These are phyloP conservation scores for Mustelus asterias DNA, from an alignment of 2,113 vertebrate genomes.

Conservation along the genomic window DNA sequence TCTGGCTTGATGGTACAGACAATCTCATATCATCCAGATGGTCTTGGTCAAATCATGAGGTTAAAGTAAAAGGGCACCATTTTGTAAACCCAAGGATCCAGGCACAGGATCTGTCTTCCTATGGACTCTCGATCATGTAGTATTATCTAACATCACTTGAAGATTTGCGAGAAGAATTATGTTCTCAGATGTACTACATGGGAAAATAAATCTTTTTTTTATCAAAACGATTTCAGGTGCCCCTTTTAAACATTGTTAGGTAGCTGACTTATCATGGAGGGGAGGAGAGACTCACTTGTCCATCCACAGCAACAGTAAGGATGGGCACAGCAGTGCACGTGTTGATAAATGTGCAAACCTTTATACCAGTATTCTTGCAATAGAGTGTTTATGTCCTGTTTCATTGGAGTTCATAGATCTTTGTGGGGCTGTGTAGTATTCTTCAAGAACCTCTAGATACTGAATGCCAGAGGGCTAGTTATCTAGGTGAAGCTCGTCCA, in stretches of 20 bases:
- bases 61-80: not conserved
- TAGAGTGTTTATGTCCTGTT: not conserved
- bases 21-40: not conserved
- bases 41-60: not conserved
- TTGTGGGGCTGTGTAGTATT: not conserved
- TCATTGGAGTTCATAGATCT: not conserved
- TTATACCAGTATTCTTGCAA: not conserved
- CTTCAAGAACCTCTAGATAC: not conserved
- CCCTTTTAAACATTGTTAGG: not conserved
- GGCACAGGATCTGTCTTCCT: not conserved
- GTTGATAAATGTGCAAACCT: not conserved
- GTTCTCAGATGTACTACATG: not conserved
- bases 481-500: not conserved
- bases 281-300: not conserved
- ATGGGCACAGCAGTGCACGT: not conserved
- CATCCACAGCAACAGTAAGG: not conserved
- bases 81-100: not conserved
- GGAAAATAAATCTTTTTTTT: constrained; percentile 21
- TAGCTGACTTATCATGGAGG: not conserved
- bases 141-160: not conserved
- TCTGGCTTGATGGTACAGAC: constrained; percentile 48
- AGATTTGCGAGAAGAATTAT: not conserved
- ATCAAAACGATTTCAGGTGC: not conserved
- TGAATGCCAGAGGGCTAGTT: not conserved
- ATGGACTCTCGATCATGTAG: not conserved